Evolutionary conservation across 2,797 vertebrate genomes (phyloP).

Genomic region (Lacerta viridis): DNA sequence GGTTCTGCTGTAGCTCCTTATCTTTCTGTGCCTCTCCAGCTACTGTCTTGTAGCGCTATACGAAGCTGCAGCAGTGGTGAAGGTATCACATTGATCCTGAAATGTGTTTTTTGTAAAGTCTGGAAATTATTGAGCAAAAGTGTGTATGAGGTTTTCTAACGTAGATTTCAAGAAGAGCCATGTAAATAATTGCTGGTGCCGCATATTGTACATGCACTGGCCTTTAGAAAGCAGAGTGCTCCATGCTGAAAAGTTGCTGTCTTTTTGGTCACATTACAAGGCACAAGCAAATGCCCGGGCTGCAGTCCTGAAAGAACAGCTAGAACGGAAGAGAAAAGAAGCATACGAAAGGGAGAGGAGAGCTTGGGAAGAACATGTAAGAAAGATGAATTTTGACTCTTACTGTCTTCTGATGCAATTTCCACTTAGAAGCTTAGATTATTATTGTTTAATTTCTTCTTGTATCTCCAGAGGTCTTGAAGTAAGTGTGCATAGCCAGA

Average conservation of each 20-base stretch:
- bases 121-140: too few species aligned
- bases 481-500: not conserved
- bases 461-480: not conserved
- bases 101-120: too few species aligned
- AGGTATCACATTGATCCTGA: too few species aligned
- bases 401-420: not conserved
- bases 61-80: too few species aligned
- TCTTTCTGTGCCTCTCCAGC: too few species aligned
- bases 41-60: too few species aligned
- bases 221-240: too few species aligned
- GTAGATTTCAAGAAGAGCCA: too few species aligned
- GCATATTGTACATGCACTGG: too few species aligned
- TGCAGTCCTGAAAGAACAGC: constrained; percentile 92
- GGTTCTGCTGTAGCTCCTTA: not conserved
- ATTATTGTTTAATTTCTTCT: not conserved
- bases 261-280: constrained; percentile 75
- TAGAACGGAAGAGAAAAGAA: constrained; percentile 93
- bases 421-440: not conserved
- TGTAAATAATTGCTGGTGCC: too few species aligned
- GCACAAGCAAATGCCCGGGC: constrained; percentile 92
- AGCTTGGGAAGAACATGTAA: constrained; percentile 96
- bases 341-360: constrained; percentile 92
- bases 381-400: constrained; percentile 27
- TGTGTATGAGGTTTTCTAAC: too few species aligned
- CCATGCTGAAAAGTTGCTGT: not conserved